These are phyloP conservation scores for Hypotaenidia philippensis DNA, from an alignment of 2,797 vertebrate species.

Conservation along the genomic window DNA sequence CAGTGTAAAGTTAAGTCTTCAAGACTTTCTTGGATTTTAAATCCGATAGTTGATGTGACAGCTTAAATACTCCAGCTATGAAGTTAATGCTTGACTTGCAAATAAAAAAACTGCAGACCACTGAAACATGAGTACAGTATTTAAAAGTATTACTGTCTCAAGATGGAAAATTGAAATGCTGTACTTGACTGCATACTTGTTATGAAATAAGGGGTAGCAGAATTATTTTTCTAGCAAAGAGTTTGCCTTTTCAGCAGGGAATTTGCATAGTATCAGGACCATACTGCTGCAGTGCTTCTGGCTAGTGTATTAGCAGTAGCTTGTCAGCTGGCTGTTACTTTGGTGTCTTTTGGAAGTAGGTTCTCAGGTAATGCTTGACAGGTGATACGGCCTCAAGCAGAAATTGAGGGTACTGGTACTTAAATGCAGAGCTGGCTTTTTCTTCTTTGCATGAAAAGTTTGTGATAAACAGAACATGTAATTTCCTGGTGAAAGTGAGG, in stretches of 20 bases:
- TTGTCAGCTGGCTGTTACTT: not conserved
- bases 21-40: not conserved
- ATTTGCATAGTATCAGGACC: not conserved
- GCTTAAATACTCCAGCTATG: not conserved
- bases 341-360: not conserved
- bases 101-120: not conserved
- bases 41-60: not conserved
- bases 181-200: not conserved
- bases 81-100: not conserved
- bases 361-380: not conserved
- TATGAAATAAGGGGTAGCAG: not conserved
- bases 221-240: not conserved
- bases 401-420: constrained; percentile 20
- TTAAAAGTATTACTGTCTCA: constrained; percentile 16
- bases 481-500: not conserved
- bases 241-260: not conserved
- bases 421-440: constrained; percentile 47
- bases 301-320: not conserved
- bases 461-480: not conserved
- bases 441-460: not conserved
- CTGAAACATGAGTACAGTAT: constrained; percentile 18
- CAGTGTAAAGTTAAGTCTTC: not conserved
- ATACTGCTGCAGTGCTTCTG: not conserved
- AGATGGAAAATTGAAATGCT: not conserved
- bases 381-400: constrained; percentile 12